Evolutionary conservation across 2,797 vertebrate genomes (phyloP), one percentile per base, ranked within the genome.

Genomic region (Sparus aurata): DNA sequence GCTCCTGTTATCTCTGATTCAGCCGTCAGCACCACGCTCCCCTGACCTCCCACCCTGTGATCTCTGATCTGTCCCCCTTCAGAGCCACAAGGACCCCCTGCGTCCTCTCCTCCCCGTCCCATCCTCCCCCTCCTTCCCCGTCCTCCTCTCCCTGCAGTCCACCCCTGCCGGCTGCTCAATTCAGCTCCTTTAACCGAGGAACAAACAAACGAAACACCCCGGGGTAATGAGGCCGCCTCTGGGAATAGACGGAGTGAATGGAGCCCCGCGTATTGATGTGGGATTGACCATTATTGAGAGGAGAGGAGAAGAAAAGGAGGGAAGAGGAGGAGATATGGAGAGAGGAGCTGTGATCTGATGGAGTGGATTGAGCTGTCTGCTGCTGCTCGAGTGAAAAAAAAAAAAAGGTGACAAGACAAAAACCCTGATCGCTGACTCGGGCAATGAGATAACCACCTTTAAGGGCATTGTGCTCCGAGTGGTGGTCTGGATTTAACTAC

Each of bases 191-290:
- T 87, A 85, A 82, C 83, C 38, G 63, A 87, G 89, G 92, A 94
- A 92, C 94, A 94, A 94, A 94, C 93, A 94, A 95, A 95, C 91
- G 94, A 87, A 94, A 92, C 87, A 90, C 90, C 90, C 85, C 6
- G 54, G 88, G 91, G 91, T 94, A 90, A 93, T 90, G 87, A 94
- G 94, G 85, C 92, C 89, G 85, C 89, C 90, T 92, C 69, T 76
- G 92, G 90, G 91, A 88, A 93, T 85, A 80, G 87, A 80, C 72
- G 6, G 73, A 55, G 58, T 88, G 91, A 94, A 93, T 90, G 88
- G 86, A 85, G 77, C 81, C 78, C 25, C 58, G 80, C 72, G 92
- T 91, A 93, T 94, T 93, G 91, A 95, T 91, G 91, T 72, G 79
- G 91, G 87, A 95, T 92, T 92, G 92, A 92, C 85, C 88, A 80